Evolutionary conservation across 2,113 vertebrate genomes (phyloP).

Genomic region (Ranitomeya imitator): DNA sequence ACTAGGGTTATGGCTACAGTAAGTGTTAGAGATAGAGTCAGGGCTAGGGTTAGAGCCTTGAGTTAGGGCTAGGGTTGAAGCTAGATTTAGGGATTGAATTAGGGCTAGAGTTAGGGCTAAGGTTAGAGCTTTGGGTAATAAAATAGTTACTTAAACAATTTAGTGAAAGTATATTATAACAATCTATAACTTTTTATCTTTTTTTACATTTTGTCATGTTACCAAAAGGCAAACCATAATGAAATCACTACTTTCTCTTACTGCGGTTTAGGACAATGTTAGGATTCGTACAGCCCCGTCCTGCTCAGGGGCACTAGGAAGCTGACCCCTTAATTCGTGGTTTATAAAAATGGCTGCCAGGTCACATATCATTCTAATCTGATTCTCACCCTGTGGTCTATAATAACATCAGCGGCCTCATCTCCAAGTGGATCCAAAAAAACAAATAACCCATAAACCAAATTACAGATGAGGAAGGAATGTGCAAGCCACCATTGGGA

Average conservation of each 20-base stretch:
- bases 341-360: slow-evolving; percentile 12
- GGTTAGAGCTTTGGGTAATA: too few relatives aligned
- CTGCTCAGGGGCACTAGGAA: neutral
- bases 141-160: too few relatives aligned
- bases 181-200: too few relatives aligned
- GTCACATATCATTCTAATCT: slow-evolving; percentile 21
- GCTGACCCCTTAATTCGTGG: slow-evolving; percentile 39
- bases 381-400: slow-evolving; percentile 26
- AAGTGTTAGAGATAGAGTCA: too few relatives aligned
- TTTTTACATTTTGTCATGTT: too few relatives aligned
- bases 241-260: neutral
- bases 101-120: too few relatives aligned
- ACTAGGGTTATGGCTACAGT: neutral
- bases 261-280: neutral
- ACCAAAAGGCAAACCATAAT: too few relatives aligned
- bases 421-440: neutral
- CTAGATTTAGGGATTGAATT: too few relatives aligned
- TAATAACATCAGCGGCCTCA: neutral
- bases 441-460: slow-evolving; percentile 23
- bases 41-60: too few relatives aligned
- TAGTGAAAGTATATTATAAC: too few relatives aligned
- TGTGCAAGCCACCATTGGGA: slow-evolving; percentile 44
- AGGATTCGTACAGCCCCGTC: neutral
- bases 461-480: slow-evolving; percentile 13
- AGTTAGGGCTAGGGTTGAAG: too few relatives aligned